Base-by-base conservation (phyloP, 2,113 vertebrate species). In the Etheostoma spectabile region DNA sequence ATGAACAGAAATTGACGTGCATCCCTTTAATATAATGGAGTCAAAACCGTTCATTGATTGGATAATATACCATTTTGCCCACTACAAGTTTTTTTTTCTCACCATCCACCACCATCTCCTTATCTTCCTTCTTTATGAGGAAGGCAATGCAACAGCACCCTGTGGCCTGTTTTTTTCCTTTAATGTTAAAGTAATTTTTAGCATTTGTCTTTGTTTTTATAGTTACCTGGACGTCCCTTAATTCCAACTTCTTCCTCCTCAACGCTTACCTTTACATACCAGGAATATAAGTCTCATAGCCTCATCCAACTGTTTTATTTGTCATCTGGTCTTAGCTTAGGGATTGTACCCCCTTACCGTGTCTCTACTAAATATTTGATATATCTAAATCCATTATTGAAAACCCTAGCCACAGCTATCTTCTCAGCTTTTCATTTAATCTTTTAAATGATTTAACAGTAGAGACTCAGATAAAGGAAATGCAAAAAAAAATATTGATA, bases 371-470 rank as follows among this genome's bases (percentile, higher is more conserved):
- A 95, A 95, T 94, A 93, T 95, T 95, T 90, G 19, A 93, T 88
- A 81, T 82, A 90, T 92, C 70, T 62, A 13, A 90, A 95, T 95
- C 74, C 86, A 95, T 95, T 93, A 95, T 95, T 93, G 88, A 95
- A 92, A 90, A 82, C 83, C 84, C 75, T 88, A 87, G 88, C 82
- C 86, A 59, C 57, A 70, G 81, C 82, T 79, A 73, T 77, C 78
- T 80, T 79, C 79, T 91, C 84, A 87, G 84, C 86, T 90, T 74
- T 91, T 91, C 78, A 89, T 93, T 93, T 91, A 86, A 62, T 87
- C 88, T 48, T 81, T 19, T 92, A 80, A 93, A 92, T 93, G 84
- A 90, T 93, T 94, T 49, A 93, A 73, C 67, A 85, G 79, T 45
- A 2, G 60, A 49, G 59, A 65, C 60, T 61, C 61, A 42, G 45